Evolutionary conservation across 2,797 vertebrate species (phyloP).

Genomic region (Acanthurus tractus): DNA sequence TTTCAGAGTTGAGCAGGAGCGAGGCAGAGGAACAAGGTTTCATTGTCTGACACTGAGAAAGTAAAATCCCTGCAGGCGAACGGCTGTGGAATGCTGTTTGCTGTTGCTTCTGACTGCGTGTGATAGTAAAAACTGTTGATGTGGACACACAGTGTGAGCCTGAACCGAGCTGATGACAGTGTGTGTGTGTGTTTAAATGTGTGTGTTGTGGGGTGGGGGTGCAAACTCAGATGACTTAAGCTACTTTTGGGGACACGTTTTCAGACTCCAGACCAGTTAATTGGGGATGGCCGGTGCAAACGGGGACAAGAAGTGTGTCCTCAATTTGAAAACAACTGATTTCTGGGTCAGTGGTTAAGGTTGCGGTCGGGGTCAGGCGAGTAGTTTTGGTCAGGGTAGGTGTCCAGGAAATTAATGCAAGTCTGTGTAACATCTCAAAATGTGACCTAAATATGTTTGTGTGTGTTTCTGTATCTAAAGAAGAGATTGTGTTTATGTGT

Average conservation of each 20-base stretch:
- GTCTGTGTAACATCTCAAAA: too few species aligned
- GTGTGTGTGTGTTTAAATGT: background rate
- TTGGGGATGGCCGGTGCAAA: too few species aligned
- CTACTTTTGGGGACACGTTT: too few species aligned
- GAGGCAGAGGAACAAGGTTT: slow-evolving; percentile 54
- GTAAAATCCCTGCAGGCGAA: slow-evolving; percentile 57
- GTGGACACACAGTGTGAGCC: slow-evolving; percentile 2
- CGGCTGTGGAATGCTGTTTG: slow-evolving; percentile 67
- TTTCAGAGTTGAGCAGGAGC: background rate
- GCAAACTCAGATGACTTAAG: too few species aligned
- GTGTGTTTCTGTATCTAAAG: background rate
- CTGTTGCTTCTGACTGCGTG: slow-evolving; percentile 28
- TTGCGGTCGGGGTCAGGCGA: too few species aligned
- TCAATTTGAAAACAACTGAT: too few species aligned
- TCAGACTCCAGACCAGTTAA: too few species aligned
- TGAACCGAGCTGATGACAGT: background rate
- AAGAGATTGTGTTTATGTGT: slow-evolving; percentile 3
- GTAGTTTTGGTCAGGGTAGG: too few species aligned
- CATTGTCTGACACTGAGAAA: slow-evolving; percentile 62
- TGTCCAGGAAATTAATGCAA: too few species aligned
- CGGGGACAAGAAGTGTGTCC: too few species aligned
- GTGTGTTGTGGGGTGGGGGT: background rate
- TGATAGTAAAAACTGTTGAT: slow-evolving; percentile 33
- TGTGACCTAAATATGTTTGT: too few species aligned
- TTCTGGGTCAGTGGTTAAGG: too few species aligned